These are phyloP conservation scores for Harpagoxenus sublaevis DNA, from an alignment of 2,888 invertebrate species.

Conservation along the genomic window DNA sequence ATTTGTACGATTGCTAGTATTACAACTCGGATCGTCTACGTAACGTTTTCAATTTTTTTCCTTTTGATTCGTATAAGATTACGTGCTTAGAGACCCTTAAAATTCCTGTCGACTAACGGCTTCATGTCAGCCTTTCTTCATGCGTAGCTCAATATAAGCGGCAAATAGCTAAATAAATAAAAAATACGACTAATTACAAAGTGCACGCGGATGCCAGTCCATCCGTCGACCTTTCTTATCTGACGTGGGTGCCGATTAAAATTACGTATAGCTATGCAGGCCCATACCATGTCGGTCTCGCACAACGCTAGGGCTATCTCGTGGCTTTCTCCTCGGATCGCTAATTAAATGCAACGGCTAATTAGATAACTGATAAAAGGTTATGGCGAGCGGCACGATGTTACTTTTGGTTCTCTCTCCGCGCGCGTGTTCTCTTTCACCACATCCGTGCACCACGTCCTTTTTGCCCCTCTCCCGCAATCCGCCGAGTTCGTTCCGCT, in stretches of 20 bases:
- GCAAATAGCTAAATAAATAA: constrained; percentile 72
- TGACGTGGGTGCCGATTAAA: constrained; percentile 76
- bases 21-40: not conserved
- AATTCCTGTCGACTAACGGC: constrained; percentile 13
- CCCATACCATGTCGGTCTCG: constrained; percentile 63
- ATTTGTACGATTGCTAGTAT: not conserved
- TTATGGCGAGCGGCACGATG: constrained; percentile 72
- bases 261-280: constrained; percentile 71
- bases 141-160: constrained; percentile 62
- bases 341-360: constrained; percentile 82
- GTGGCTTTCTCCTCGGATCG: constrained; percentile 68
- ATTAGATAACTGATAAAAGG: constrained; percentile 82
- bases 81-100: not conserved
- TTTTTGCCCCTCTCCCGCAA: constrained; percentile 11
- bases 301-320: constrained; percentile 69
- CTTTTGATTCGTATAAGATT: not conserved
- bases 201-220: constrained; percentile 69
- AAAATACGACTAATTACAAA: constrained; percentile 80
- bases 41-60: not conserved
- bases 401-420: constrained; percentile 58
- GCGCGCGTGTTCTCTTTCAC: not conserved
- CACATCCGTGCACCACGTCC: not conserved
- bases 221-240: constrained; percentile 80
- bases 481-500: constrained; percentile 57
- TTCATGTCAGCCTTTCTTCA: not conserved